Evolutionary conservation across 92 coral and sea anemone species (phyloP).

Genomic region (Virgularia gustaviana): DNA sequence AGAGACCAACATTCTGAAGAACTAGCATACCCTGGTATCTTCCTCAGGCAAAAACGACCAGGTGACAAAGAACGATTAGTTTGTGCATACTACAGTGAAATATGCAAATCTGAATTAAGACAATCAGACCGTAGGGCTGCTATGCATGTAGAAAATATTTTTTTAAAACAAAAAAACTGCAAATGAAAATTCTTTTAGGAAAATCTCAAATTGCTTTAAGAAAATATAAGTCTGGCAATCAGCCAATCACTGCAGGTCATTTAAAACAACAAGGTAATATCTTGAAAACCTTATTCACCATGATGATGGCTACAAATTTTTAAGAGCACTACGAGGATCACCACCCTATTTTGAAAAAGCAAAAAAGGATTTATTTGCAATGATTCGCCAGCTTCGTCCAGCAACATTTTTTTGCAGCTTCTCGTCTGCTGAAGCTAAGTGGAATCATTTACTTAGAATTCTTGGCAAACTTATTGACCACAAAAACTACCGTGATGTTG

Average conservation of each 20-base stretch:
- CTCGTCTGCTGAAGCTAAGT: slow-evolving; percentile 34
- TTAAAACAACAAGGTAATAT: slow-evolving; percentile 6
- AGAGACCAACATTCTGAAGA: no score
- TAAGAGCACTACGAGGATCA: slow-evolving; percentile 19
- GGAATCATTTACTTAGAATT: no score
- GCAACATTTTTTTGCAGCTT: slow-evolving; percentile 35
- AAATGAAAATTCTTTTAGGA: slow-evolving; percentile 23
- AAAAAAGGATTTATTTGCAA: slow-evolving; percentile 35
- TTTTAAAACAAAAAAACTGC: slow-evolving; percentile 30
- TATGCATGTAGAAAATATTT: not conserved
- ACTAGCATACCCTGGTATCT: no score
- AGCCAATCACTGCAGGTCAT: slow-evolving; percentile 22
- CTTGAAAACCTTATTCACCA: not conserved
- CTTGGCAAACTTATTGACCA: slow-evolving; percentile 38
- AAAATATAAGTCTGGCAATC: slow-evolving; percentile 11
- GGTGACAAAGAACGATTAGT: no score
- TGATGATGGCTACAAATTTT: slow-evolving; percentile 20
- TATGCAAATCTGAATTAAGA: no score
- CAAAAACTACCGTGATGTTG: slow-evolving; percentile 22
- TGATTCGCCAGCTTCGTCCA: slow-evolving; percentile 40
- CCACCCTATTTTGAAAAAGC: slow-evolving; percentile 20
- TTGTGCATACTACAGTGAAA: no score
- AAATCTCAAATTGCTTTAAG: slow-evolving; percentile 16
- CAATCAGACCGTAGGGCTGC: no score
- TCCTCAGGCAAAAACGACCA: no score